These are phyloP conservation scores for Tiphia femorata DNA, from an alignment of 2,888 invertebrate species.

Conservation along the genomic window DNA sequence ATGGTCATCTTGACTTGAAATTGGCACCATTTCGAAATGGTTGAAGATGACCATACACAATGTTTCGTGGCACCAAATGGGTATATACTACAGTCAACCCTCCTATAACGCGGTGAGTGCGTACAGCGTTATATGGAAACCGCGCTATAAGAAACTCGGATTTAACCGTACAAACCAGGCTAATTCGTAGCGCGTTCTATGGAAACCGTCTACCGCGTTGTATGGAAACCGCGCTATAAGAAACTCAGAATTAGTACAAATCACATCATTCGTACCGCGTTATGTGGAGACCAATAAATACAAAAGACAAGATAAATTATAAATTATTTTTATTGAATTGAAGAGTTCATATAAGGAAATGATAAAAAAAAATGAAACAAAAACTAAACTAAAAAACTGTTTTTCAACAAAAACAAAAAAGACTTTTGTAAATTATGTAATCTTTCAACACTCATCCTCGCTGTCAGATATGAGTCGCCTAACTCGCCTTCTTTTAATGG, in stretches of 20 bases:
- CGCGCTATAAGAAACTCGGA: conserved; percentile 5
- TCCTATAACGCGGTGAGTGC: conserved; percentile 14
- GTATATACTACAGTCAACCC: conserved; percentile 8
- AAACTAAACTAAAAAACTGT: conserved; percentile 21
- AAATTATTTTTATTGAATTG: conserved; percentile 22
- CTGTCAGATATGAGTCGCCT: conserved; percentile 22
- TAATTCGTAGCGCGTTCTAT: conserved; percentile 5
- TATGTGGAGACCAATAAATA: conserved; percentile 22
- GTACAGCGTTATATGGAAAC: conserved; percentile 17
- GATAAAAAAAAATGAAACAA: conserved; percentile 5
- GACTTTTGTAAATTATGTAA: conserved; percentile 14
- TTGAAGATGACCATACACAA: too few relatives aligned
- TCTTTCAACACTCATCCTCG: conserved; percentile 23
- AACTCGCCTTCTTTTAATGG: conserved; percentile 18
- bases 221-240: conserved; percentile 7
- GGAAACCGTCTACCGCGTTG: conserved; percentile 6
- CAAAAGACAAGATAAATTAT: conserved; percentile 18
- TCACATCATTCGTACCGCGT: conserved; percentile 22
- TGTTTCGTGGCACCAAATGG: too few relatives aligned
- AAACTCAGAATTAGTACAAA: conserved; percentile 21
- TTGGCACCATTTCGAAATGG: too few relatives aligned
- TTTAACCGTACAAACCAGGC: conserved; percentile 5
- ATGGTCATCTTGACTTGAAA: too few relatives aligned
- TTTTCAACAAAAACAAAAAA: conserved; percentile 13
- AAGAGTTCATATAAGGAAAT: conserved; percentile 18